Conservation (phyloP, 2,797 vertebrate species). For the Phoxinus dragarum region DNA sequence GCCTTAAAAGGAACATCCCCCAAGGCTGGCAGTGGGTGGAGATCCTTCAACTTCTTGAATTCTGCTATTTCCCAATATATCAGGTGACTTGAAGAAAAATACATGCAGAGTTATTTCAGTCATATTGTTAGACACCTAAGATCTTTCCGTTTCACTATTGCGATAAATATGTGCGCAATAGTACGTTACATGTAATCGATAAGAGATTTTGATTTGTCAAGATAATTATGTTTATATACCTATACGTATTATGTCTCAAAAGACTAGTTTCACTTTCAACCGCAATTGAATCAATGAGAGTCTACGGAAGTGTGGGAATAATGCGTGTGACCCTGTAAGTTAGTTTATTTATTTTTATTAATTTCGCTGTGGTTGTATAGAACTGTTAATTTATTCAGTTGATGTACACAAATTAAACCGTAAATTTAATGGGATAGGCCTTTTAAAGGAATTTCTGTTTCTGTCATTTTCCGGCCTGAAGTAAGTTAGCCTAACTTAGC, state of each 20-base stretch:
- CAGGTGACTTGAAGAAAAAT: constrained; percentile 19
- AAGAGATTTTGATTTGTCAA: neutral
- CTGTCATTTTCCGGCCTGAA: no score
- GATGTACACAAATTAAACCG: neutral
- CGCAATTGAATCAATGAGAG: neutral
- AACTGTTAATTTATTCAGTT: neutral
- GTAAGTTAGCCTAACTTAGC: no score
- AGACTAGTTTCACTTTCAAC: constrained; percentile 10
- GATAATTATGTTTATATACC: neutral
- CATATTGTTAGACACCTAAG: neutral
- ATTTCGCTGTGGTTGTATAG: neutral
- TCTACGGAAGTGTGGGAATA: constrained; percentile 31
- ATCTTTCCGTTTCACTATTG: neutral
- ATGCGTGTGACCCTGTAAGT: neutral
- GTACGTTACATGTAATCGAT: neutral
- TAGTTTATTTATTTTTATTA: neutral
- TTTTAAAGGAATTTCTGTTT: neutral
- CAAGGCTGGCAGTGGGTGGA: neutral
- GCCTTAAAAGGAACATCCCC: no score
- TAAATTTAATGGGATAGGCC: neutral
- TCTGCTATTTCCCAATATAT: constrained; percentile 27
- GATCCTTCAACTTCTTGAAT: constrained; percentile 15
- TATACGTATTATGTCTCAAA: neutral
- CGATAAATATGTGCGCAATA: neutral
- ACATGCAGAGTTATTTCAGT: neutral